Base-by-base conservation (phyloP, 2,888 invertebrate genomes). In the Stegana nigrithorax region DNA sequence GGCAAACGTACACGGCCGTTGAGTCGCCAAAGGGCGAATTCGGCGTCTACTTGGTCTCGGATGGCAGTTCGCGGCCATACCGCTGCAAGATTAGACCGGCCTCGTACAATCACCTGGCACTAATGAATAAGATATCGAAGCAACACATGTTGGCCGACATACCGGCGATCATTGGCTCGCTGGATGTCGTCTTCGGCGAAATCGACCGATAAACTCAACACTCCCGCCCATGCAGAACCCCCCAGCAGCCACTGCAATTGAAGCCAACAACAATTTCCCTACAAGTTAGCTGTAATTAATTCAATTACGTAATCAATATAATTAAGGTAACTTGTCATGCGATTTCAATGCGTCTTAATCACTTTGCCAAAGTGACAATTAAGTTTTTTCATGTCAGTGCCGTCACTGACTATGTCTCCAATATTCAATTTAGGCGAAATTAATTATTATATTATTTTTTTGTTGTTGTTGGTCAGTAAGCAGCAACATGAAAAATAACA, bases 1-100 rank as follows among this genome's bases (percentile, higher is more conserved):
- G 96, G 1, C 84, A 88, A 2, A 93, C 94, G 0, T 96, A 95
- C 77, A 91, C 92, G 0, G 89, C 91, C 25, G 88, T 91, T 2
- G 96, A 96, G 84, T 90, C 91, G 61, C 96, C 96, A 0, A 96
- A 95, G 88, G 92, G 91, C 44, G 96, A 96, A 85, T 89, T 96
- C 82, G 96, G 94, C 2, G 88, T 96, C 1, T 96, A 94, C 82
- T 87, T 96, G 76, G 92, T 96, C 2, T 91, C 95, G 0, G 94
- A 96, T 83, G 96, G 96, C 4, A 89, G 90, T 1, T 90, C 91
- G 8, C 90, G 89, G 68, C 95, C 95, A 0, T 91, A 91, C 77
- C 88, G 95, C 51, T 88, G 88, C 65, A 88, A 88, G 70, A 82
- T 91, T 53, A 87, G 89, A 53, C 84, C 91, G 0, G 86, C 88